Base-by-base conservation (phyloP, 2,888 invertebrate species). In the Pristionchus maxplancki region DNA sequence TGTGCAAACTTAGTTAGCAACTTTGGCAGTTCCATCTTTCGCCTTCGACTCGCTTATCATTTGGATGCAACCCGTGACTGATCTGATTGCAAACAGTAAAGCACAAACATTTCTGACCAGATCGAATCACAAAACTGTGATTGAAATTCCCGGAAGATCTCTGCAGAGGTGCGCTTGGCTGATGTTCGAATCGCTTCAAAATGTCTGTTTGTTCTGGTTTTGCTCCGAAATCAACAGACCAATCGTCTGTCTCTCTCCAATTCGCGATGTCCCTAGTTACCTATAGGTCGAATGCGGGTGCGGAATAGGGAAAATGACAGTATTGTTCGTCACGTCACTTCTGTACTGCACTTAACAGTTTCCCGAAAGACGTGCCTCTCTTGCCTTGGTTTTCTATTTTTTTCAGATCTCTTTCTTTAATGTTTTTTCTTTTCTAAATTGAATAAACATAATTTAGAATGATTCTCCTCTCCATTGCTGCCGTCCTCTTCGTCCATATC, bases 11-110 rank as follows among this genome's bases (percentile, higher is more conserved):
- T 2, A 17, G 17, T 15, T 34, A 20, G 3, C 11, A 15, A 31
- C 17, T 17, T 34, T 28, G 31, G 34, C 37, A 15, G 9, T 71
- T 28, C 62, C 71, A 20, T 37, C 37, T 40, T 71, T 71, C 71
- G 71, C 37, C 24, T 71, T 71, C 71, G 71, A 71, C 71, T 15
- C 37, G 37, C 71, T 71, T 71, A 71, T 71, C 71, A 71, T 15
- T 37, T 37, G 0, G 34, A 71, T 71, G 20, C 71, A 71, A 71
- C 71, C 71, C 37, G 71, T 37, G 71, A 71, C 37, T 34, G 31
- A 71, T 64, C 64, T 71, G 71, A 71, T 37, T 37, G 37, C 34
- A 71, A 64, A 64, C 64, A 64, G 64, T 9, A 31, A 34, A 71
- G 71, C 34, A 37, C 37, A 71, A 71, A 71, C 37, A 71, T 34